These are phyloP conservation scores for Eumeta japonica DNA, from an alignment of 1,140 invertebrate species.

Conservation along the genomic window DNA sequence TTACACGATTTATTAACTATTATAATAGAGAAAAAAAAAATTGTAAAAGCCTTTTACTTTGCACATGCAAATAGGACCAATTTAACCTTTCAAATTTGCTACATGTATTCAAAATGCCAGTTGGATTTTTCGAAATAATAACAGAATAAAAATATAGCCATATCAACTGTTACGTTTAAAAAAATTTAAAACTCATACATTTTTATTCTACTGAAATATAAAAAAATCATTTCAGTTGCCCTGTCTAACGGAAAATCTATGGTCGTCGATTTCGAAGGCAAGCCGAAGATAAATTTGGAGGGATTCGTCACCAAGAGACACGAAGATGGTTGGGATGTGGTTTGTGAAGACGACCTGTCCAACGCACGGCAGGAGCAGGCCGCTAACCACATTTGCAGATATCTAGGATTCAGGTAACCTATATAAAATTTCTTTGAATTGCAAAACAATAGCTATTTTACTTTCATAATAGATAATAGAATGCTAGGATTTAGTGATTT, in stretches of 20 bases:
- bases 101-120: too few species aligned
- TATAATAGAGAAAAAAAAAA: too few species aligned
- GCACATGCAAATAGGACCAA: too few species aligned
- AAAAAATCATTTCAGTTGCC: constrained; percentile 53
- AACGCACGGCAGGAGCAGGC: constrained; percentile 31
- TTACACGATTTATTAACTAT: too few species aligned
- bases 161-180: too few species aligned
- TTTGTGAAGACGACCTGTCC: constrained; percentile 57
- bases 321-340: constrained; percentile 61
- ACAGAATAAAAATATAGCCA: background rate
- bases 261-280: constrained; percentile 57
- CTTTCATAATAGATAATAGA: background rate
- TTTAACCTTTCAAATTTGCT: too few species aligned
- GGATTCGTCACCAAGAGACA: constrained; percentile 63
- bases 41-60: too few species aligned
- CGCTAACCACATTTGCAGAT: constrained; percentile 58
- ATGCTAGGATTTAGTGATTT: too few species aligned
- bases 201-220: background rate
- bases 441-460: background rate
- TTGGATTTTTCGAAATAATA: too few species aligned
- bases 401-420: constrained; percentile 63
- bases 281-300: constrained; percentile 58
- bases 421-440: background rate
- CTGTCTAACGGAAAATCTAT: constrained; percentile 64
- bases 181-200: background rate